Base-by-base conservation (phyloP, 1,140 invertebrate species). In the Cecropterus lyciades region DNA sequence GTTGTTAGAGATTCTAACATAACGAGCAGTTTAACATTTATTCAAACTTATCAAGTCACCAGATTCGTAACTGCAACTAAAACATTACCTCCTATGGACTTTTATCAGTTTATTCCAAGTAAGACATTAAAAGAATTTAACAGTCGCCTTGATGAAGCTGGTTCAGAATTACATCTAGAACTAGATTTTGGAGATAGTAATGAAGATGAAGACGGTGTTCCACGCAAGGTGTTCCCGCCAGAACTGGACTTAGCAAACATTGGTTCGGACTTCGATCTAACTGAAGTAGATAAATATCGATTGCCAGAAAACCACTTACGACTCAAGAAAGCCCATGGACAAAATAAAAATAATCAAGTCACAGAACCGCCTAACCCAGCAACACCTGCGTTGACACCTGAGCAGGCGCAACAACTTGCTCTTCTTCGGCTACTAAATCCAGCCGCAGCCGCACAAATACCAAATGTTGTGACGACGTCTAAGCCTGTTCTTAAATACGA, bases 121-220 rank as follows among this genome's bases (percentile, higher is more conserved):
- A 97, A 97, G 85, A 97, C 96, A 2, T 92, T 98, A 10, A 97
- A 97, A 72, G 97, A 98, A 84, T 97, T 98, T 85, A 97, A 97
- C 70, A 97, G 96, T 49, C 95, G 95, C 46, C 91, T 97, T 24
- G 96, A 98, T 79, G 96, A 97, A 90, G 96, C 97, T n/a, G 97
- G 96, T 0, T 97, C 96, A 1, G 97, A 98, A 84, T 83, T 98
- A 6, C 96, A 97, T 77, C 89, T 97, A 51, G 96, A 98, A 81
- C 86, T 98, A 10, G 96, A 98, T 77, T 96, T 97, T 73, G 95
- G 96, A 7, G 96, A 97, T 73, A 95, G 97, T 27, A 95, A 96
- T 72, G 94, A 96, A 69, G 95, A 96, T 43, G 95, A 95, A 52
- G 93, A 94, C 60, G 93, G 93, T 15, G 95, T 95, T 45, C 88